Evolutionary conservation across 2,888 invertebrate species (phyloP).

Genomic region (Temnothorax ravouxi): DNA sequence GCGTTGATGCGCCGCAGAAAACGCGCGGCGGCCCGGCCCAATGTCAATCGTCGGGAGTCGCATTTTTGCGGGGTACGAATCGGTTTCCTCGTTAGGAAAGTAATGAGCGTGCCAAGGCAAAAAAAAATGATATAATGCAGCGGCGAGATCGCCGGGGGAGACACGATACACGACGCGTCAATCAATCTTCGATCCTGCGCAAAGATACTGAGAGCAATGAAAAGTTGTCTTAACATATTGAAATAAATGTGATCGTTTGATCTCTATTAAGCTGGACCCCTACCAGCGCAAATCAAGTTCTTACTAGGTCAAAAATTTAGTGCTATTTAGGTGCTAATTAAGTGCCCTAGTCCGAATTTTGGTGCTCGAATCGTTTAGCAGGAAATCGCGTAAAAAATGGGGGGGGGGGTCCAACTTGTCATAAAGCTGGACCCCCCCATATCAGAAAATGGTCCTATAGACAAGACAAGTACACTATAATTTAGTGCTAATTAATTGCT

Average conservation of each 20-base stretch:
- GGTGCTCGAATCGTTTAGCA: no score
- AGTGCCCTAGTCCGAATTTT: no score
- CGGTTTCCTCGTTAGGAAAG: constrained; percentile 43
- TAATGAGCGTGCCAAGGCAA: constrained; percentile 35
- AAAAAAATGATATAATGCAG: background rate
- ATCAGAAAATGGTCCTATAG: no score
- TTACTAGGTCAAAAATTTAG: no score
- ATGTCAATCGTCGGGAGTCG: constrained; percentile 33
- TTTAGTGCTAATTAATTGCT: no score
- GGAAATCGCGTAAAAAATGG: no score
- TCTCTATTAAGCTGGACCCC: no score
- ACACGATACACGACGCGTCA: constrained; percentile 19
- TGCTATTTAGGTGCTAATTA: no score
- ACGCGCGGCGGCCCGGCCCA: background rate
- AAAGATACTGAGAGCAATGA: constrained; percentile 27
- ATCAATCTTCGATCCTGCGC: background rate
- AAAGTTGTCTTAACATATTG: constrained; percentile 24
- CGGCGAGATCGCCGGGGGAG: background rate
- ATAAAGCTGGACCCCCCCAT: no score
- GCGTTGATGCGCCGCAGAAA: constrained; percentile 50
- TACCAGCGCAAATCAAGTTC: no score
- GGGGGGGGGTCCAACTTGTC: no score
- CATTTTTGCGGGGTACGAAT: constrained; percentile 40
- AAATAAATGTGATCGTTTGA: constrained; percentile 22
- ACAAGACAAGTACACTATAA: no score